These are phyloP conservation scores for Tachysurus vachellii DNA, from an alignment of 2,113 vertebrate genomes.

Conservation along the genomic window DNA sequence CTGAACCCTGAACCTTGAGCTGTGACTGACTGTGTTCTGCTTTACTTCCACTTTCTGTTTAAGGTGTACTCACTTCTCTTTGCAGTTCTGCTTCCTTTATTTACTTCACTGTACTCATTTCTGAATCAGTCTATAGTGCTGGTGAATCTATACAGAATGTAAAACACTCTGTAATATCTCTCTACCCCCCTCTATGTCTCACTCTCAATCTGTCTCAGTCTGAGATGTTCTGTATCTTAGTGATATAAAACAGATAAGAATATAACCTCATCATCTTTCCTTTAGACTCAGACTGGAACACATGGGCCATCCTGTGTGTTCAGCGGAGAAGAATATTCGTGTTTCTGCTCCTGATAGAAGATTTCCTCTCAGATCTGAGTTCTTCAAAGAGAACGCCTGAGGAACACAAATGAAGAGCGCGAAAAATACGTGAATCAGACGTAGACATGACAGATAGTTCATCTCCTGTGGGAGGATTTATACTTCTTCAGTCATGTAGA, in stretches of 20 bases:
- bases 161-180: neutral
- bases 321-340: neutral
- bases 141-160: neutral
- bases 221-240: too few species aligned
- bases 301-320: slow-evolving; percentile 32
- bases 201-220: too few species aligned
- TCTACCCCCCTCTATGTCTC: neutral
- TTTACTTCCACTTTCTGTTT: too few species aligned
- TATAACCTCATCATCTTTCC: neutral
- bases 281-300: neutral
- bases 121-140: too few species aligned
- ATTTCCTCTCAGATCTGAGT: neutral
- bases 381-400: slow-evolving; percentile 26
- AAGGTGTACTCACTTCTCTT: too few species aligned
- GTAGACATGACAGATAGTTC: neutral
- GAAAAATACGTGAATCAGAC: neutral
- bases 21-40: too few species aligned
- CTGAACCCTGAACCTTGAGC: too few species aligned
- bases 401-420: slow-evolving; percentile 14
- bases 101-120: too few species aligned
- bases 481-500: too few species aligned
- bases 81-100: too few species aligned
- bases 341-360: neutral
- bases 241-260: neutral
- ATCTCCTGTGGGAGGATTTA: neutral